Conservation (phyloP, 1,140 invertebrate species). For the Thaumatotibia leucotreta region DNA sequence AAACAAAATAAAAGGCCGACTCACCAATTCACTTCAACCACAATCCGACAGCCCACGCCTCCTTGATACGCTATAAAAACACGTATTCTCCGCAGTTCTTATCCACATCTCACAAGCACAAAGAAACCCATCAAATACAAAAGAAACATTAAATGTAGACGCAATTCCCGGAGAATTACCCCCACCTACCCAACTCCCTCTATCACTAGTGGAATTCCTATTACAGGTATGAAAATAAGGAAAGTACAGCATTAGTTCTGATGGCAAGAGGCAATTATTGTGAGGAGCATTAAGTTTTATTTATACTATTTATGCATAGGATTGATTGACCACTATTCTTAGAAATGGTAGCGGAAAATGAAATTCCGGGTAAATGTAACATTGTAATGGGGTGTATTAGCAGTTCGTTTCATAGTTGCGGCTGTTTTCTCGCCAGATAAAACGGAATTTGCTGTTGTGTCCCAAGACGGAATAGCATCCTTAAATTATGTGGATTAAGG, state of each 20-base stretch:
- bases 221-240: conserved; percentile 7
- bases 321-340: background rate
- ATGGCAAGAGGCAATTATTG: background rate
- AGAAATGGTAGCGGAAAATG: background rate
- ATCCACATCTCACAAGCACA: background rate
- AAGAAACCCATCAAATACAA: conserved; percentile 11
- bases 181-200: background rate
- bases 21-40: background rate
- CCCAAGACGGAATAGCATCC: background rate
- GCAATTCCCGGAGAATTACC: background rate
- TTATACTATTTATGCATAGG: background rate
- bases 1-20: background rate
- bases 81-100: background rate
- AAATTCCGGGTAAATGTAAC: background rate
- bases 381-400: background rate
- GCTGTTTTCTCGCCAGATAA: background rate
- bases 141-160: conserved; percentile 10
- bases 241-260: conserved; percentile 1
- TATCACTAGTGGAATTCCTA: background rate
- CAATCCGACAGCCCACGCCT: background rate
- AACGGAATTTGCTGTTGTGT: background rate
- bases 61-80: background rate
- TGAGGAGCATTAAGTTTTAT: background rate
- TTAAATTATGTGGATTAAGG: background rate
- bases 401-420: background rate